Base-by-base conservation (phyloP, 2,888 invertebrate genomes). In the Agonopterix heracliana region DNA sequence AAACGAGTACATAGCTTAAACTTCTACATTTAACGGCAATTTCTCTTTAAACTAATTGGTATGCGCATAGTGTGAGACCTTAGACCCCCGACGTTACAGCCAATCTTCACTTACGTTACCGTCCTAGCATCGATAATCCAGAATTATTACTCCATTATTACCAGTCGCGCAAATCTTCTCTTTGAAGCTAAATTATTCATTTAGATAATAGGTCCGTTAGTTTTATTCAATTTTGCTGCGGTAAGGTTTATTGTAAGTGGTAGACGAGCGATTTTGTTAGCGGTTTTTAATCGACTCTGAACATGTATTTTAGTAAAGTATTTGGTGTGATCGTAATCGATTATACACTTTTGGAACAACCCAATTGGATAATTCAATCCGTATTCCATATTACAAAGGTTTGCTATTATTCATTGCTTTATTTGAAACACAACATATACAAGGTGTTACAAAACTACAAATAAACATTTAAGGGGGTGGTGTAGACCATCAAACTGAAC, bases 161-260 rank as follows among this genome's bases (percentile, higher is more conserved):
- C 70, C 73, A 74, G 76, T 69, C 61, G 72, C 68, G 67, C 72
- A 71, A 71, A 74, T 59, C 58, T 55, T 44, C 55, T 57, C 54
- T 59, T 54, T 63, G 54, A 54, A 55, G 67, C 68, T 74, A 72
- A 81, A 75, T 81, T 79, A 81, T 78, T 79, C 77, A 79, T 76
- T 76, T 71, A 71, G 75, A 81, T 79, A 81, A 81, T 77, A 54
- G 60, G 53, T 60, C 80, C 72, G 80, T 82, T 81, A 73, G 68
- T 65, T 71, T 74, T 76, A 79, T 81, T 80, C 73, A 78, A 77
- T 74, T 63, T 63, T 55, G 36, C 41, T 46, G 47, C 50, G 46
- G 50, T 47, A 48, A 49, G 47, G 52, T 34, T 26, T 26, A 26
- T 26, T 26, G 26, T 40, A 7, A 47, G 34, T n/a, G 46, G n/a